Conservation (phyloP, 2,113 vertebrate genomes). For the Mola mola region DNA sequence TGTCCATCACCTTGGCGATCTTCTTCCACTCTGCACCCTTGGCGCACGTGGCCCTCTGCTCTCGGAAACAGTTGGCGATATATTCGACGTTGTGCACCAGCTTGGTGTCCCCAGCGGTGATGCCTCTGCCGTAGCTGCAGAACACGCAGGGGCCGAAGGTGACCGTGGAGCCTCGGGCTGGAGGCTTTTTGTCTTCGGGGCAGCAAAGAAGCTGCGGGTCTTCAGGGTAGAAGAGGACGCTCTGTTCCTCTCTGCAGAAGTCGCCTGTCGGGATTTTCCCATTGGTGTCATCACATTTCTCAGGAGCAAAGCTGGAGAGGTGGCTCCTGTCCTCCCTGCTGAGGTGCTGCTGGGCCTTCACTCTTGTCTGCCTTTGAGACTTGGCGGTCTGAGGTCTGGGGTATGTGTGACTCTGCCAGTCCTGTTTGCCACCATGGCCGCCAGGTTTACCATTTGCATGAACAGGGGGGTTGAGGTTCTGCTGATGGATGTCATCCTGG, state of each 20-base stretch:
- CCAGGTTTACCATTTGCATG: slow-evolving; percentile 63
- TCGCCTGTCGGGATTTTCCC: slow-evolving; percentile 67
- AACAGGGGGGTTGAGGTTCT: slow-evolving; percentile 31
- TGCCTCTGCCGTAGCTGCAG: slow-evolving; percentile 55
- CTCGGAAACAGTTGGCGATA: slow-evolving; percentile 91
- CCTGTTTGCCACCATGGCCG: slow-evolving; percentile 24
- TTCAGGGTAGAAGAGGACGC: slow-evolving; percentile 33
- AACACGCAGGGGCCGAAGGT: slow-evolving; percentile 84
- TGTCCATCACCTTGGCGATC: slow-evolving; percentile 97
- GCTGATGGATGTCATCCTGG: slow-evolving; percentile 44
- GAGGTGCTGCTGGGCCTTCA: slow-evolving; percentile 69
- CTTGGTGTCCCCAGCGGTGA: slow-evolving; percentile 61
- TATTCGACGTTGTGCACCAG: slow-evolving; percentile 91
- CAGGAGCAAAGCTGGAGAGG: slow-evolving; percentile 37
- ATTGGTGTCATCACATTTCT: slow-evolving; percentile 66
- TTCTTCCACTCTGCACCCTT: slow-evolving; percentile 98
- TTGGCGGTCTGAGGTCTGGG: slow-evolving; percentile 61
- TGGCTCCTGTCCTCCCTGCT: slow-evolving; percentile 54
- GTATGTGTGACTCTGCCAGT: slow-evolving; percentile 31
- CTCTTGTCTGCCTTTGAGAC: slow-evolving; percentile 56
- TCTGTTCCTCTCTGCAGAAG: slow-evolving; percentile 63
- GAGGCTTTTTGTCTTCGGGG: slow-evolving; percentile 62
- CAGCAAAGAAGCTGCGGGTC: slow-evolving; percentile 57
- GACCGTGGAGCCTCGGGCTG: slow-evolving; percentile 34
- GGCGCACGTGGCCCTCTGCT: slow-evolving; percentile 89